Percentiles rank a stretch among this genome's conserved stretches.
These are phyloP conservation scores for Drosophila sordidapex DNA, from an alignment of 2,888 invertebrate species.

Conservation along the genomic window DNA sequence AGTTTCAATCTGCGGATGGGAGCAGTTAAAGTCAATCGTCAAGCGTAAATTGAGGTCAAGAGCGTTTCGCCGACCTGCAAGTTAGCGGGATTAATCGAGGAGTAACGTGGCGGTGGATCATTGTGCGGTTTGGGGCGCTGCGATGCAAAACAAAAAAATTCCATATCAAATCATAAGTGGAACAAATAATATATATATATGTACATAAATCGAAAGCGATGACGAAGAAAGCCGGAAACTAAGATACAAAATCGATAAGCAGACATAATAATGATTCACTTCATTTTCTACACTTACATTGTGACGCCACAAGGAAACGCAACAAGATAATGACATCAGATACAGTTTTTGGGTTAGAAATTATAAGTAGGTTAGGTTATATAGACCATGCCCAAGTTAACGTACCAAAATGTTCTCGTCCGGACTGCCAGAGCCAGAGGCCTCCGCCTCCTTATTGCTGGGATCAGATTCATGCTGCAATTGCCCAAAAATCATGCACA, in stretches of 20 bases:
- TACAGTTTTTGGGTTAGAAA: constrained; percentile 42
- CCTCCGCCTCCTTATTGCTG: constrained; percentile 84
- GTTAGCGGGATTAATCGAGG: constrained; percentile 84
- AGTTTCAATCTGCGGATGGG: constrained; percentile 22
- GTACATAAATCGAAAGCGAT: constrained; percentile 1
- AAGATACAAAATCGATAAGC: constrained; percentile 17
- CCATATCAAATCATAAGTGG: constrained; percentile 39
- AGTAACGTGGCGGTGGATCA: constrained; percentile 85
- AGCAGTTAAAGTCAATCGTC: constrained; percentile 16
- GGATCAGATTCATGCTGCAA: constrained; percentile 88
- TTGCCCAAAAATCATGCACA: constrained; percentile 55
- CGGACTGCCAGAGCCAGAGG: constrained; percentile 88
- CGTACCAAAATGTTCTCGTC: constrained; percentile 90
- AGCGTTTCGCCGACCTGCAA: constrained; percentile 82
- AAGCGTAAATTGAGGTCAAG: constrained; percentile 20
- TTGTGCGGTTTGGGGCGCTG: constrained; percentile 78
- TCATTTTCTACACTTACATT: constrained; percentile 59
- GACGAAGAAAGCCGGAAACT: constrained; percentile 16
- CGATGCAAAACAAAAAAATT: constrained; percentile 53
- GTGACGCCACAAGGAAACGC: constrained; percentile 52
- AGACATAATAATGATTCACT: constrained; percentile 54
- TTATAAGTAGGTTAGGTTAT: constrained; percentile 64
- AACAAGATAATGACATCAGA: constrained; percentile 16
- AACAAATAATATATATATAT: constrained; percentile 21
- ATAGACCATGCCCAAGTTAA: constrained; percentile 46